Conservation (phyloP, 2,797 vertebrate species). For the Argyrosomus regius region DNA sequence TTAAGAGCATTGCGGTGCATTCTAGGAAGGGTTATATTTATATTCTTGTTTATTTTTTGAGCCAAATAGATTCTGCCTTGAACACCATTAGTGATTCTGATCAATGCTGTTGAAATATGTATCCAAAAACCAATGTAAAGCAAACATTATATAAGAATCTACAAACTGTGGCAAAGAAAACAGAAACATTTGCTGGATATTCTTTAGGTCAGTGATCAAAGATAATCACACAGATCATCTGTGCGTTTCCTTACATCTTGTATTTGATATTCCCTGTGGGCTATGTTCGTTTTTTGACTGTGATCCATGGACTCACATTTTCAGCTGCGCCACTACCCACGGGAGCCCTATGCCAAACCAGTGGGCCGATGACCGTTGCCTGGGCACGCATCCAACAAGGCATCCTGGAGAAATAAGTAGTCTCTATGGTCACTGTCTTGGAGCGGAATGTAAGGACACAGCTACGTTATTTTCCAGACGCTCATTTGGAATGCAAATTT, state of each 20-base stretch:
- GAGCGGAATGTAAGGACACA: slow-evolving; percentile 60
- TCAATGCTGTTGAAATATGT: background rate
- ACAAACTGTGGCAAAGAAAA: slow-evolving; percentile 6
- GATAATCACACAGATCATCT: slow-evolving; percentile 40
- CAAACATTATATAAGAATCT: background rate
- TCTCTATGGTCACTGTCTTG: slow-evolving; percentile 57
- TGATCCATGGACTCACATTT: slow-evolving; percentile 73
- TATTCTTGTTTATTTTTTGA: slow-evolving; percentile 3
- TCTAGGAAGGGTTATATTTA: slow-evolving; percentile 14
- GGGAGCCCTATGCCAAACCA: slow-evolving; percentile 72
- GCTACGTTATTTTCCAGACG: slow-evolving; percentile 60
- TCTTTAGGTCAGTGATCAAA: slow-evolving; percentile 29
- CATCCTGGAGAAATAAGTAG: slow-evolving; percentile 69
- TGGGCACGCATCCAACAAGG: slow-evolving; percentile 74
- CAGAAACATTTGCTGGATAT: slow-evolving; percentile 1
- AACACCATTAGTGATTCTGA: slow-evolving; percentile 1
- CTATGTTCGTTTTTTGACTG: slow-evolving; percentile 54
- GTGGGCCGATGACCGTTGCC: slow-evolving; percentile 71
- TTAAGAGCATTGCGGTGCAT: slow-evolving; percentile 3
- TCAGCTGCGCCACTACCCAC: slow-evolving; percentile 70
- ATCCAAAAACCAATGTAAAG: slow-evolving; percentile 9
- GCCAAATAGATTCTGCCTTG: background rate
- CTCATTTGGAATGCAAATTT: slow-evolving; percentile 72
- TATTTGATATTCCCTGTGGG: slow-evolving; percentile 65
- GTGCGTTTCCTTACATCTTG: slow-evolving; percentile 14